These are phyloP conservation scores for Poliocrania exsul DNA, from an alignment of 2,797 vertebrate species.

Conservation along the genomic window DNA sequence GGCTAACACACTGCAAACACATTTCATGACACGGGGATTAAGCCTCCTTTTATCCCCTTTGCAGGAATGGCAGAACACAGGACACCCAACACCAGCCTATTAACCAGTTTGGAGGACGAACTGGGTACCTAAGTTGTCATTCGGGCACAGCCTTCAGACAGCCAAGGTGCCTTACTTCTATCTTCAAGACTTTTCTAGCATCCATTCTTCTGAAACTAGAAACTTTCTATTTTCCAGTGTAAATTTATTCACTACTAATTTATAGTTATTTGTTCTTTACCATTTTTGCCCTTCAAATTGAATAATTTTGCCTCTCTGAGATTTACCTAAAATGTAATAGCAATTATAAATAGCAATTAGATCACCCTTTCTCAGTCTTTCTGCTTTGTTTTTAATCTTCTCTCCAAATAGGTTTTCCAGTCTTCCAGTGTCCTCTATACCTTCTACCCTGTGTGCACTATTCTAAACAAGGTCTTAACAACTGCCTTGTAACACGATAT, in stretches of 20 bases:
- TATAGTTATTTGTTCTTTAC: not conserved
- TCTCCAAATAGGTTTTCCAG: not conserved
- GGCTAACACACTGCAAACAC: not conserved
- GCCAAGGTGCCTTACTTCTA: not conserved
- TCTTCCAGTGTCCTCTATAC: not conserved
- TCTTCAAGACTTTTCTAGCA: not conserved
- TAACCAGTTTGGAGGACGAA: not conserved
- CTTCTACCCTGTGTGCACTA: not conserved
- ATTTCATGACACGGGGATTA: accelerated
- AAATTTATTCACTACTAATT: not conserved
- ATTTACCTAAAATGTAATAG: not conserved
- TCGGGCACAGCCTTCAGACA: not conserved
- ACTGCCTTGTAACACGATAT: not conserved
- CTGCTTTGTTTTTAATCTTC: constrained; percentile 4
- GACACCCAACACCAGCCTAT: not conserved
- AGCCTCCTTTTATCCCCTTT: not conserved
- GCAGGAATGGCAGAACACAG: not conserved
- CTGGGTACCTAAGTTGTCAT: not conserved
- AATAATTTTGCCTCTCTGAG: not conserved
- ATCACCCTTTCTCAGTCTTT: not conserved
- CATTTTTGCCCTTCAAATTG: not conserved
- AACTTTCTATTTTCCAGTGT: not conserved
- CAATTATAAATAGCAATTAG: constrained; percentile 4
- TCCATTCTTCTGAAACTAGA: not conserved
- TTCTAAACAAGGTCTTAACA: constrained; percentile 42